phyloP scores from a whole-genome alignment of 2,797 vertebrate genomes.

The Characodon lateralis region DNA sequence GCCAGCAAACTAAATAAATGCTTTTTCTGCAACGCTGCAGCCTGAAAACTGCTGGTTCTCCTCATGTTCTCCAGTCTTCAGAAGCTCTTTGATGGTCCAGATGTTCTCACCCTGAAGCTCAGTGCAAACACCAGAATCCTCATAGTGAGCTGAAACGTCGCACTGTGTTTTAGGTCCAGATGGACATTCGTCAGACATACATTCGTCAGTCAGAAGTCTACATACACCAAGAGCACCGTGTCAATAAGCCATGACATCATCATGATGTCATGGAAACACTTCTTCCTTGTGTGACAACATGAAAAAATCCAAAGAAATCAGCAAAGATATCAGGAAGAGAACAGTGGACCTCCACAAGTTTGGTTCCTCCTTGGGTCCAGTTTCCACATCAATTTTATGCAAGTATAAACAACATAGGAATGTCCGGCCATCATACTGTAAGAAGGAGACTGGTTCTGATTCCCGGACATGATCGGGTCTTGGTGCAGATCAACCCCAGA shows the following conservation, averaged over 20 bases:
- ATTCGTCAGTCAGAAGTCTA: background rate
- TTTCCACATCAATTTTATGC: background rate
- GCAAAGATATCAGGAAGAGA: background rate
- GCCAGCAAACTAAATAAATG: constrained; percentile 78
- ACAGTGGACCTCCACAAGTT: background rate
- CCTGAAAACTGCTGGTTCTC: no score
- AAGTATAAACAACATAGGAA: no score
- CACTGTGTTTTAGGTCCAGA: no score
- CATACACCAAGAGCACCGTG: background rate
- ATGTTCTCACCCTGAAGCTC: background rate
- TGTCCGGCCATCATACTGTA: no score
- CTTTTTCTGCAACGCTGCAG: constrained; percentile 72
- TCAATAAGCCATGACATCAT: background rate
- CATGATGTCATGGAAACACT: background rate
- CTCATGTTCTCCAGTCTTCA: background rate
- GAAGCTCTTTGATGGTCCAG: background rate
- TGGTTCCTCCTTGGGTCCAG: background rate
- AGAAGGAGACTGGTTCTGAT: no score
- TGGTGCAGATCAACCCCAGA: no score
- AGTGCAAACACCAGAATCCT: no score
- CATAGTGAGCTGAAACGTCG: no score
- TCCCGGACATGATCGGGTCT: no score
- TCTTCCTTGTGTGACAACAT: background rate
- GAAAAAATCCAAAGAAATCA: no score
- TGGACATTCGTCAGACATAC: no score